phyloP scores from a whole-genome alignment of 2,888 invertebrate genomes.

The Stegophylla sp. region DNA sequence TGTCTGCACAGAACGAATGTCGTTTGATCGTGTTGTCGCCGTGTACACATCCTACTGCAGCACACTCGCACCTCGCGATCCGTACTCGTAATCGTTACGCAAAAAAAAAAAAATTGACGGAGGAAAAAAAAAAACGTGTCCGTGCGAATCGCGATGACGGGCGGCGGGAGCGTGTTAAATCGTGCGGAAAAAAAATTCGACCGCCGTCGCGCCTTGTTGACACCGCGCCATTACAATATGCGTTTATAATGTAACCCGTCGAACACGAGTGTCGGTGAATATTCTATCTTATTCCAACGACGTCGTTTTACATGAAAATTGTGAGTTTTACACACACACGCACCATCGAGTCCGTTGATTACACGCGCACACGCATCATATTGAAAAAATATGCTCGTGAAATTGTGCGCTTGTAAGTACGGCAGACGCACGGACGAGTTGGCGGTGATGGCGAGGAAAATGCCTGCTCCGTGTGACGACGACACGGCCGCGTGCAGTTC shows the following conservation, averaged over 20 bases:
- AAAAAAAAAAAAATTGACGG: neutral
- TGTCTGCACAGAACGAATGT: too few relatives aligned
- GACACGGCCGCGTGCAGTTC: conserved; percentile 1
- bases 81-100: neutral
- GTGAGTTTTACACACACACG: neutral
- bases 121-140: conserved; percentile 13
- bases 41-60: neutral
- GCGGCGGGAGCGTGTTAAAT: conserved; percentile 29
- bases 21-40: neutral
- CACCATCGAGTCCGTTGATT: neutral
- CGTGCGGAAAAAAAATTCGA: conserved; percentile 41
- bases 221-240: neutral
- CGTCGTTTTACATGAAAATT: neutral
- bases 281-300: conserved; percentile 1
- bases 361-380: too few relatives aligned
- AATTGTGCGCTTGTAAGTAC: neutral
- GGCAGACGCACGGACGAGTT: neutral
- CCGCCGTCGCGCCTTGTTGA: neutral
- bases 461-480: neutral
- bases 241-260: neutral
- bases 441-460: neutral
- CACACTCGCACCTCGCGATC: neutral
- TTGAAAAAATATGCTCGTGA: neutral
- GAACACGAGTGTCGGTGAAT: neutral
- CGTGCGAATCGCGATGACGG: neutral